Base-by-base conservation (phyloP, 1,140 invertebrate genomes). In the Magallana angulata region DNA sequence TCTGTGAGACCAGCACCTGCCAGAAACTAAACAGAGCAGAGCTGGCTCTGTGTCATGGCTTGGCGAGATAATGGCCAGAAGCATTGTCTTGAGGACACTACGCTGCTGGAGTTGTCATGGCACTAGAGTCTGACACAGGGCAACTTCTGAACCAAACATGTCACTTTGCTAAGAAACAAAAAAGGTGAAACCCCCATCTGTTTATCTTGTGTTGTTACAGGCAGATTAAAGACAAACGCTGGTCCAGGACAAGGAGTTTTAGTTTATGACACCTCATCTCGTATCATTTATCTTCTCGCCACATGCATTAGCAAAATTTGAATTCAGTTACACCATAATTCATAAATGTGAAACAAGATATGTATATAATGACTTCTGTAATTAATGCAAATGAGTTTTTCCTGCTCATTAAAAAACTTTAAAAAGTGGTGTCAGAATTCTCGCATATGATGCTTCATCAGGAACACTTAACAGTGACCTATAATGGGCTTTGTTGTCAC, bases 371-470 rank as follows among this genome's bases (percentile, higher is more conserved):
- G 68, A 76, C 18, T 76, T 24, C 24, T 76, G 68, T 76, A 76
- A 76, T 76, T 76, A 76, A 76, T 76, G 68, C 68, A 76, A 76
- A 76, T 76, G 68, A 76, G 68, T 30, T 76, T 76, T 76, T 76
- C 68, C 68, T 76, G 68, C 68, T 76, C 68, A 76, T 76, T 76
- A 76, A 76, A 76, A 76, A 76, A 76, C 68, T 76, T 76, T 76
- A 76, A 76, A 76, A 76, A 30, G 18, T 76, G 68, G 68, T 76
- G 68, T 76, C 68, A 76, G 68, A 76, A 76, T 76, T 76, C 68
- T 76, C 68, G 68, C 68, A 76, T 76, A 76, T 8, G 68, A 71
- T 71, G 7, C 68, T 71, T 30, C 24, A 71, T 71, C 68, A 71
- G 68, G 68, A 30, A 71, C 68, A 71, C 68, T 71, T 71, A 71